phyloP scores from a whole-genome alignment of 1,140 invertebrate species.

The Tetramorium simillimum region DNA sequence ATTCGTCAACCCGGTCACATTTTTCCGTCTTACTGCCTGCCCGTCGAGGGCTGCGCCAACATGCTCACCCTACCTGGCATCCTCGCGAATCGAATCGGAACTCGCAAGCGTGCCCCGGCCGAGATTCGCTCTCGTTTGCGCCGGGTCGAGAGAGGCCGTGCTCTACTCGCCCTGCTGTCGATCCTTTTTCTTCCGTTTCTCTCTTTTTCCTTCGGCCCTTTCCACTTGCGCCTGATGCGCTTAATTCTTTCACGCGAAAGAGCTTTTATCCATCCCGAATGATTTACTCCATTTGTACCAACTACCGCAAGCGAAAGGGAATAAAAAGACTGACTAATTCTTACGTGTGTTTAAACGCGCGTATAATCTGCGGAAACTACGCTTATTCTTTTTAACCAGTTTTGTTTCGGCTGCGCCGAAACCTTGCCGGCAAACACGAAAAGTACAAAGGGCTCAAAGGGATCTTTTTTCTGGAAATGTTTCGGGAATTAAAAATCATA shows the following conservation, averaged over 20 bases:
- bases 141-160: neutral
- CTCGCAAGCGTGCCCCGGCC: neutral
- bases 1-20: constrained; percentile 51
- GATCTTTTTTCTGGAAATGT: neutral
- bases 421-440: neutral
- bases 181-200: neutral
- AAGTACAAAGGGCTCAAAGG: neutral
- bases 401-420: neutral
- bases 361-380: neutral
- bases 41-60: neutral
- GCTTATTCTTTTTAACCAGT: neutral
- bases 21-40: neutral
- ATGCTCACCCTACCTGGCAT: neutral
- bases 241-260: constrained; percentile 30
- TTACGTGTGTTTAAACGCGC: neutral
- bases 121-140: constrained; percentile 17
- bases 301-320: neutral
- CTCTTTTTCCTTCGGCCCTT: neutral
- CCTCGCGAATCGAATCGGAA: neutral
- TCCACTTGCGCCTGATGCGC: neutral
- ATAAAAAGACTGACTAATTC: neutral
- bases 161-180: neutral
- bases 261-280: neutral
- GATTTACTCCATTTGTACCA: neutral
- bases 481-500: neutral